Percentiles rank a stretch among this genome's conserved stretches.
Conservation (phyloP, 2,888 invertebrate species). For the Morpho deidamia region DNA sequence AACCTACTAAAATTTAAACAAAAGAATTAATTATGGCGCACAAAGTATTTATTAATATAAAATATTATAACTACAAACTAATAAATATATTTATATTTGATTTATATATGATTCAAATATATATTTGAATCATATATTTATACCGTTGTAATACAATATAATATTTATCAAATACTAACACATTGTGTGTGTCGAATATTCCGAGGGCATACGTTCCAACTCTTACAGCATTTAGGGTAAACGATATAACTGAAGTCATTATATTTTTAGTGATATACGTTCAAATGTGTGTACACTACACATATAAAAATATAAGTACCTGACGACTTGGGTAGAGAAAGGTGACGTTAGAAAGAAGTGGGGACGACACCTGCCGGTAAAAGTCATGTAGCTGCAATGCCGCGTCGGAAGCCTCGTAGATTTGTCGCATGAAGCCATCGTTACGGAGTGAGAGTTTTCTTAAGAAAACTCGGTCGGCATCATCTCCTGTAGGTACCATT, state of each 20-base stretch:
- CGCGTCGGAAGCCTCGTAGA: constrained; percentile 85
- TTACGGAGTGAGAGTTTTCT: constrained; percentile 69
- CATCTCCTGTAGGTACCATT: not conserved
- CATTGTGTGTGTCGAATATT: no score
- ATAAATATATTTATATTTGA: no score
- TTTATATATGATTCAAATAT: no score
- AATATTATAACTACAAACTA: no score
- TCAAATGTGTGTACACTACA: not conserved
- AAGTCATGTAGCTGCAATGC: constrained; percentile 82
- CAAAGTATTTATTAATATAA: no score
- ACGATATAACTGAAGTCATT: no score
- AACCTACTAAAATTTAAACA: no score
- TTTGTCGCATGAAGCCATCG: constrained; percentile 82
- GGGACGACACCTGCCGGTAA: constrained; percentile 83
- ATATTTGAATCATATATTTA: no score
- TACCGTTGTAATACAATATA: no score
- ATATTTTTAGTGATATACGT: not conserved
- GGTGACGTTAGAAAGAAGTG: constrained; percentile 81
- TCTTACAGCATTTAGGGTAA: not conserved
- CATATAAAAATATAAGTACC: constrained; percentile 29
- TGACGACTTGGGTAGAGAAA: constrained; percentile 80
- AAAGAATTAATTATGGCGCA: no score
- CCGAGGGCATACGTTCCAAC: no score
- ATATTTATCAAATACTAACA: no score
- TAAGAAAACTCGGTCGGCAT: not conserved